Evolutionary conservation across 2,797 vertebrate genomes (phyloP).

Genomic region (Monodelphis domestica): DNA sequence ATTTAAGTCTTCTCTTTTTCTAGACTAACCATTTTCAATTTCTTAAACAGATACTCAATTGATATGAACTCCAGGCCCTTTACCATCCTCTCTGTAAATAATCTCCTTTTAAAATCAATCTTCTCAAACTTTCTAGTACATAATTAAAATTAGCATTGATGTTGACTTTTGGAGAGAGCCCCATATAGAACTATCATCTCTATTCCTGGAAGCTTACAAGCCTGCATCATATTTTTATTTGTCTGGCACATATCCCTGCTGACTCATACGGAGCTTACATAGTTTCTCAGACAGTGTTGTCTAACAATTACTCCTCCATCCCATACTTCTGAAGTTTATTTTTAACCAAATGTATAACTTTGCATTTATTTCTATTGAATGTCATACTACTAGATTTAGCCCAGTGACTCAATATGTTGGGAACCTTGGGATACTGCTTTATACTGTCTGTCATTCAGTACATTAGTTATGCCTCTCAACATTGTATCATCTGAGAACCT

Average conservation of each 20-base stretch:
- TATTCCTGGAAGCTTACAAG: background rate
- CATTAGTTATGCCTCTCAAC: background rate
- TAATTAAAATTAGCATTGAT: background rate
- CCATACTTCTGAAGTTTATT: background rate
- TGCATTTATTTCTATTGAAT: background rate
- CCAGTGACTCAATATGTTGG: background rate
- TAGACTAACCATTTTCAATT: background rate
- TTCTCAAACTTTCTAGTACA: background rate
- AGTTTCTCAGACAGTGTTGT: background rate
- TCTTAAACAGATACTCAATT: background rate
- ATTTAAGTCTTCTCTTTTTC: background rate
- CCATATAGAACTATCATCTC: background rate
- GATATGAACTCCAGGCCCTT: background rate
- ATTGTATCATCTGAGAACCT: background rate
- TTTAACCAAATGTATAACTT: background rate
- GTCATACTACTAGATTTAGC: no score
- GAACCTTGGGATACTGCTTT: background rate
- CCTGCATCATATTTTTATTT: background rate
- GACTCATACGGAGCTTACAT: background rate
- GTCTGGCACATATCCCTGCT: background rate
- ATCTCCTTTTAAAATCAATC: no score
- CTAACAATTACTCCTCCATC: background rate
- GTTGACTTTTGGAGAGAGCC: background rate
- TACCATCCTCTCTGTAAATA: no score
- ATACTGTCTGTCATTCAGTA: background rate